phyloP scores from a whole-genome alignment of 2,888 invertebrate species.

The Apamea sordens region DNA sequence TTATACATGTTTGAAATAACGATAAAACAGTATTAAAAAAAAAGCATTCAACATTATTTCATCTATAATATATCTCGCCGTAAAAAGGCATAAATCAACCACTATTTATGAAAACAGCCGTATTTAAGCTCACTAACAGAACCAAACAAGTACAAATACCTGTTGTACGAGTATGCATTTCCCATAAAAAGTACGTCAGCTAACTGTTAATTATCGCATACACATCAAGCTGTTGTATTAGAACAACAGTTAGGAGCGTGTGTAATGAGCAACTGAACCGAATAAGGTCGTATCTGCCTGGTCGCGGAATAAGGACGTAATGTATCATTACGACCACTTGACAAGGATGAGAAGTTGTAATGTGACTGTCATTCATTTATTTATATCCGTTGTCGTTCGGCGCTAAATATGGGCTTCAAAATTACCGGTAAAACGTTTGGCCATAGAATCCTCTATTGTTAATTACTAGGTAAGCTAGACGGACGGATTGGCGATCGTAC shows the following conservation, averaged over 20 bases:
- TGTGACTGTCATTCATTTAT: conserved; percentile 15
- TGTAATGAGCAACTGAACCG: conserved; percentile 39
- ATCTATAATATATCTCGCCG: not conserved
- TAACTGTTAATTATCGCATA: conserved; percentile 65
- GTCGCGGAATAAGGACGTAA: conserved; percentile 29
- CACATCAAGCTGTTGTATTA: conserved; percentile 61
- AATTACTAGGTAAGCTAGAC: not conserved
- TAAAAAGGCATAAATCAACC: not conserved
- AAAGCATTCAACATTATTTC: too few relatives aligned
- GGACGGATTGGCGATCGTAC: not conserved
- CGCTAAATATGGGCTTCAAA: not conserved
- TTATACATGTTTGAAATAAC: too few relatives aligned
- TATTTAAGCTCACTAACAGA: conserved; percentile 10
- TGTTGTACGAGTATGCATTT: conserved; percentile 53
- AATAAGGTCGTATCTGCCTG: conserved; percentile 40
- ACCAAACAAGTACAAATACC: conserved; percentile 36
- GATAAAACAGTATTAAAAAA: not conserved
- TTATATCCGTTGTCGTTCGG: not conserved
- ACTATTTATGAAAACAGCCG: not conserved
- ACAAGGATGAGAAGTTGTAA: conserved; percentile 7
- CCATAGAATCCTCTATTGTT: not conserved
- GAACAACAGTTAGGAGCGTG: conserved; percentile 52
- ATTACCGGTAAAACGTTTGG: not conserved
- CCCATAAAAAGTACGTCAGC: conserved; percentile 53
- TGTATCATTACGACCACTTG: conserved; percentile 26